Evolutionary conservation across 2,888 invertebrate species (phyloP).

Genomic region (Mesochorus sp.): DNA sequence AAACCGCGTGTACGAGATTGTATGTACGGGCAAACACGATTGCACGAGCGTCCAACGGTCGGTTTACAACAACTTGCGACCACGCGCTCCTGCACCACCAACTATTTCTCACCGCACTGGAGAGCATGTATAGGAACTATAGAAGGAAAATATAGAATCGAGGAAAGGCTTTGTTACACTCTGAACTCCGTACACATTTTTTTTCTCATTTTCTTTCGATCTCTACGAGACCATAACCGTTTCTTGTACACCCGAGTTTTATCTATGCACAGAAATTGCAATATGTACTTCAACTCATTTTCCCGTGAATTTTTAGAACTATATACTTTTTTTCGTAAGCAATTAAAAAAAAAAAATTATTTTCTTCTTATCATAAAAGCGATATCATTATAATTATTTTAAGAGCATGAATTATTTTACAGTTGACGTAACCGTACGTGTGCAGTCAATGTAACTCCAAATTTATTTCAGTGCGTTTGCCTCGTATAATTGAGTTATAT

Average conservation of each 20-base stretch:
- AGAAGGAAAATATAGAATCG: constrained; percentile 6
- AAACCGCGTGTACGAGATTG: neutral
- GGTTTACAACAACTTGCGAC: constrained; percentile 14
- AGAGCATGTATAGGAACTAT: constrained; percentile 3
- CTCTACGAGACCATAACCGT: neutral
- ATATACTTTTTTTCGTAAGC: neutral
- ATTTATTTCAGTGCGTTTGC: neutral
- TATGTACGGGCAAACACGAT: neutral
- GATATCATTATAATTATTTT: no score
- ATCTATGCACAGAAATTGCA: neutral
- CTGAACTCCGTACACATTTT: neutral
- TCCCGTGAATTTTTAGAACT: neutral
- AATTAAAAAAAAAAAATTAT: no score
- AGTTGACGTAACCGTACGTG: no score
- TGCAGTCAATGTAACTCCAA: no score
- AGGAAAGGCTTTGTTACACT: constrained; percentile 16
- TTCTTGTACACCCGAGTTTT: neutral
- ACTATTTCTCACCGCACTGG: neutral
- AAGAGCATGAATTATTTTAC: no score
- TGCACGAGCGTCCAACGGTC: neutral
- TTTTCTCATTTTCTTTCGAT: neutral
- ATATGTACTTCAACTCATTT: constrained; percentile 4
- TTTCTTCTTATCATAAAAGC: no score
- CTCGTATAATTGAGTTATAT: neutral
- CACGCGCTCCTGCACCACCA: neutral